Conservation (phyloP, 2,113 vertebrate species). For the Beaufortia kweichowensis region DNA sequence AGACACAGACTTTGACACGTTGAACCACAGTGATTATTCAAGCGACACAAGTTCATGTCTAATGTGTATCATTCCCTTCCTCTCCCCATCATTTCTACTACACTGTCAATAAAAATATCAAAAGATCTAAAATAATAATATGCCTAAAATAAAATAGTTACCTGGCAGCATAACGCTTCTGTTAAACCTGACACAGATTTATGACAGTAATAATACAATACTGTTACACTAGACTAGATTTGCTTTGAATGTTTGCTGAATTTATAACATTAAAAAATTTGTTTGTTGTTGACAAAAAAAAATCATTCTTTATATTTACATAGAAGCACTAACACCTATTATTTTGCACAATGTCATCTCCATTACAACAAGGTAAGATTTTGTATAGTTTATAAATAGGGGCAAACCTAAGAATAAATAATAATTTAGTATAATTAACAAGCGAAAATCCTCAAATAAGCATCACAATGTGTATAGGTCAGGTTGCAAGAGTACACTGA, state of each 20-base stretch:
- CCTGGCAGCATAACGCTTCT: too few species aligned
- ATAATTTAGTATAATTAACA: slow-evolving; percentile 21
- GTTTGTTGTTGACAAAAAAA: neutral
- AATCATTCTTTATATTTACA: neutral
- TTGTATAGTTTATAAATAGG: neutral
- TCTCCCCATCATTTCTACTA: too few species aligned
- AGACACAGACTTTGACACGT: neutral
- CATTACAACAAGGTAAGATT: neutral
- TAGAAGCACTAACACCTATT: neutral
- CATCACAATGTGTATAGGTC: neutral
- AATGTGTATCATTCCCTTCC: too few species aligned
- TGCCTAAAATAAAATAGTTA: too few species aligned
- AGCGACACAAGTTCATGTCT: too few species aligned
- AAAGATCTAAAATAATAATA: too few species aligned
- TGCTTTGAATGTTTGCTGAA: neutral
- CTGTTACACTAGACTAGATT: too few species aligned
- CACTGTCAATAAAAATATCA: too few species aligned
- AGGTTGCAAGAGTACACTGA: neutral
- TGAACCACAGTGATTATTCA: neutral
- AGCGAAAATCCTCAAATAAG: slow-evolving; percentile 4
- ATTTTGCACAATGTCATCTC: neutral
- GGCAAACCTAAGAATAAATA: slow-evolving; percentile 9
- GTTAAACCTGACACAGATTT: too few species aligned
- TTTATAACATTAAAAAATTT: neutral
- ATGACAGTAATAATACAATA: too few species aligned